Evolutionary conservation across 2,888 invertebrate genomes (phyloP), one percentile per base, ranked within the genome.

Genomic region (Drosophila macrothrix): DNA sequence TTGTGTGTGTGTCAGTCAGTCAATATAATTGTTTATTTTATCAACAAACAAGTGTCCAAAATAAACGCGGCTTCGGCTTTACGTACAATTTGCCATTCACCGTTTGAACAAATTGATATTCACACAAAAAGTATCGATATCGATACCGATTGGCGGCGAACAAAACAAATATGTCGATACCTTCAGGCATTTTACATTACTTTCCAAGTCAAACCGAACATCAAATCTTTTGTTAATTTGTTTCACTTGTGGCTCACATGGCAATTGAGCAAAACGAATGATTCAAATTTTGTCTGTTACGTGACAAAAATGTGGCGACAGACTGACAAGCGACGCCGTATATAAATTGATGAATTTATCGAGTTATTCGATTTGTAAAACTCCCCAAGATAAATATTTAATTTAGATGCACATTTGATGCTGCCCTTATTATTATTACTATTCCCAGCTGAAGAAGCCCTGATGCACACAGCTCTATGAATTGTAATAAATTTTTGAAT

Each of bases 401-500:
- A 66, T 68, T 39, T 22, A 56, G n/a, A 29, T 41, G 35, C 12
- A 22, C 28, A n/a, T 29, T 37, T 28, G 14, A 14, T 31, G 33
- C 10, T 41, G 29, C 41, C 10, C 22, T 22, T 35, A 4, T n/a
- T 43, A n/a, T 6, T 46, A 22, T 41, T 29, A 25, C 4, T 19
- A 6, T 4, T 19, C 7, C 25, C 49, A 25, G 35, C 19, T 25
- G 5, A 4, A 25, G 16, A 37, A n/a, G 43, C 16, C 10, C 14
- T 35, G 28, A 46, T n/a, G 37, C 35, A 46, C 3, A 46, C 33
- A 33, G 46, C 19, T 28, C n/a, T 28, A 39, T 39, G 28, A 19
- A 28, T 62, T 67, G 69, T 56, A 29, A 63, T 80, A 68, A 59
- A 73, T 78, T 80, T 78, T 50, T 74, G 68, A 77, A 76, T 76